These are phyloP conservation scores for Polypterus bichir DNA, from an alignment of 2,113 vertebrate species.

Conservation along the genomic window DNA sequence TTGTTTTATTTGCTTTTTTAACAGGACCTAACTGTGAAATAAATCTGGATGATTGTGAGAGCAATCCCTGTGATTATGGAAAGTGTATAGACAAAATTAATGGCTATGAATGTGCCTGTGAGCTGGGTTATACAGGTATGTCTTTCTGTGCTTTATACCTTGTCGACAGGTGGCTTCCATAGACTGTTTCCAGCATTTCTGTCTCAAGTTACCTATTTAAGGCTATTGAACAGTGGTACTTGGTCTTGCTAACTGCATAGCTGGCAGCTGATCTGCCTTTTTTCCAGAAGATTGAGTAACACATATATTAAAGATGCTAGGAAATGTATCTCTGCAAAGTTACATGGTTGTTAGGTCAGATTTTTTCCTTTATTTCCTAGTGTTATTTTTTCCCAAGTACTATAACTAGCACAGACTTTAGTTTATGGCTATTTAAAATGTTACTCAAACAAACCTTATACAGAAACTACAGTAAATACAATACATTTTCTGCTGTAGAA, in stretches of 20 bases:
- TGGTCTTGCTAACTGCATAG: slow-evolving; percentile 26
- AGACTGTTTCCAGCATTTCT: slow-evolving; percentile 22
- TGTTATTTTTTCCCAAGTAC: neutral
- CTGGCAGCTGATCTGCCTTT: slow-evolving; percentile 35
- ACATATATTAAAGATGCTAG: slow-evolving; percentile 38
- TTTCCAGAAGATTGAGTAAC: slow-evolving; percentile 36
- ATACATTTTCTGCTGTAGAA: neutral
- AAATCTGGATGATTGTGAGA: slow-evolving; percentile 85
- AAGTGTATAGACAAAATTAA: slow-evolving; percentile 89
- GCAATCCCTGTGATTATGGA: slow-evolving; percentile 75
- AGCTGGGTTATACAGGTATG: slow-evolving; percentile 81
- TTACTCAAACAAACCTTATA: neutral
- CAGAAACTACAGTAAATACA: neutral
- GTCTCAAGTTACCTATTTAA: slow-evolving; percentile 45
- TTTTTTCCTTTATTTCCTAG: slow-evolving; percentile 14
- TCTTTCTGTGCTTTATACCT: neutral
- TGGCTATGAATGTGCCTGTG: slow-evolving; percentile 76
- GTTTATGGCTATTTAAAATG: too few relatives aligned
- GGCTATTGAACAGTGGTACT: slow-evolving; percentile 26
- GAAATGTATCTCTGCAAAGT: slow-evolving; percentile 63
- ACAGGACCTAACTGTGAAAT: slow-evolving; percentile 80
- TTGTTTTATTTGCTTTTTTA: neutral
- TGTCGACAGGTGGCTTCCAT: neutral
- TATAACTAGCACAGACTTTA: neutral
- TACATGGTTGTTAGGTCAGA: slow-evolving; percentile 37